These are phyloP conservation scores for Musca vetustissima DNA, from an alignment of 1,140 invertebrate species.

Conservation along the genomic window DNA sequence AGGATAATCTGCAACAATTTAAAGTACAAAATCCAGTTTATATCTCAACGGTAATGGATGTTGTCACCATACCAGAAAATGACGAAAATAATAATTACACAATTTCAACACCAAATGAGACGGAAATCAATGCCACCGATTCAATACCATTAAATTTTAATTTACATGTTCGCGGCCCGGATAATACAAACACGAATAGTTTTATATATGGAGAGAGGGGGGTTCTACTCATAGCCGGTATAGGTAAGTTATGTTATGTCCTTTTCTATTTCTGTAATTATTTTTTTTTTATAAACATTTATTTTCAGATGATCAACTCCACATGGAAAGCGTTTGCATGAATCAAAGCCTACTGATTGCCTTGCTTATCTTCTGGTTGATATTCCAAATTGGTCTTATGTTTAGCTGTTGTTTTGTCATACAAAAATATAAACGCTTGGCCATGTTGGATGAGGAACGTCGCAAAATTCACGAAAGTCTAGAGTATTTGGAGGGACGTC, in stretches of 20 bases:
- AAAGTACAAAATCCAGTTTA: constrained; percentile 47
- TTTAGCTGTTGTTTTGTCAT: constrained; percentile 51
- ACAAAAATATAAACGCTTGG: constrained; percentile 47
- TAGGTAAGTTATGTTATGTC: constrained; percentile 40
- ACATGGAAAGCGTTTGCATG: constrained; percentile 47
- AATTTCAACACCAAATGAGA: background rate
- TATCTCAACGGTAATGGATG: constrained; percentile 47
- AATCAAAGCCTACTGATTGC: constrained; percentile 51
- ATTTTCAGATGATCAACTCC: constrained; percentile 37
- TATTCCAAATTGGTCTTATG: constrained; percentile 47
- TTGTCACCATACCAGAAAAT: constrained; percentile 15
- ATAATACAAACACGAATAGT: constrained; percentile 50
- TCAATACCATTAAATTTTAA: constrained; percentile 56
- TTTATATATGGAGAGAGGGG: constrained; percentile 57
- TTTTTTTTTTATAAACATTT: constrained; percentile 2
- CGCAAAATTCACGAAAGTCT: constrained; percentile 45
- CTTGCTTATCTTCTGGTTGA: constrained; percentile 51
- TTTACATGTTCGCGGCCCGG: constrained; percentile 55
- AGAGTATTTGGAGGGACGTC: constrained; percentile 46
- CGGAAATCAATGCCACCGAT: constrained; percentile 20
- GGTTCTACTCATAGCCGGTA: constrained; percentile 57
- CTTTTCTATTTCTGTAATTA: background rate
- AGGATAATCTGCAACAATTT: constrained; percentile 31
- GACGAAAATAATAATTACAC: background rate
- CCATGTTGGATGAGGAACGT: constrained; percentile 48